Base-by-base conservation (phyloP, 2,888 invertebrate species). In the Meandrusa payeni region DNA sequence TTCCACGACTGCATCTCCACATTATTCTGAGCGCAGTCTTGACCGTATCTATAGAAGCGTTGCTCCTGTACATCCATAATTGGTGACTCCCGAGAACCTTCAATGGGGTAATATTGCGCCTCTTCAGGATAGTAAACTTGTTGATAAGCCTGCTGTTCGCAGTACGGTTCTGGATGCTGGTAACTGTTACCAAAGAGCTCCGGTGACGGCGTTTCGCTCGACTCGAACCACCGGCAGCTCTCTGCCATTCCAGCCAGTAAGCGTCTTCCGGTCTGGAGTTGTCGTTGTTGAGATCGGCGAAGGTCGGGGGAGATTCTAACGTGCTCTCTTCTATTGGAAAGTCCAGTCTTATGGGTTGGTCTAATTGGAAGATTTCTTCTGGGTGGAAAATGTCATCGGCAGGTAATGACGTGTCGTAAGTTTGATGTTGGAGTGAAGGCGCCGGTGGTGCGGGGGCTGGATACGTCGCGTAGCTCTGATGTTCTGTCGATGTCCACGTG, bases 331-430 rank as follows among this genome's bases (percentile, higher is more conserved):
- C 89, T 48, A 87, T 74, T 0, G 87, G 76, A 51, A 90, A 92
- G 58, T 93, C 92, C 0, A 91, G 77, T 55, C 92, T 81, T 23
- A 93, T 87, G 0, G 93, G 93, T 62, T 93, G 93, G 60, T 93
- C 93, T 45, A 93, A 73, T 66, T 93, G 93, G 73, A 94, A 94
- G 50, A 94, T 93, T 70, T 94, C 93, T 63, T 93, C 93, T 0
- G 94, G 93, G 62, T 93, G 93, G 66, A 93, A 93, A 13, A 93
- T 83, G 59, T 94, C 93, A 26, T 90, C 89, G 0, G 90, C 85
- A 29, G 91, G 90, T 12, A 92, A 80, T 0, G 89, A 76, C 0
- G 92, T 91, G 57, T 93, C 92, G 76, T 90, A 91, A 11, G 87
- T 76, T 23, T 83, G 82, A 41, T 47, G 75, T 46, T 58, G 79